Evolutionary conservation across 2,113 vertebrate genomes (phyloP).

Genomic region (Oenanthe oenanthe): DNA sequence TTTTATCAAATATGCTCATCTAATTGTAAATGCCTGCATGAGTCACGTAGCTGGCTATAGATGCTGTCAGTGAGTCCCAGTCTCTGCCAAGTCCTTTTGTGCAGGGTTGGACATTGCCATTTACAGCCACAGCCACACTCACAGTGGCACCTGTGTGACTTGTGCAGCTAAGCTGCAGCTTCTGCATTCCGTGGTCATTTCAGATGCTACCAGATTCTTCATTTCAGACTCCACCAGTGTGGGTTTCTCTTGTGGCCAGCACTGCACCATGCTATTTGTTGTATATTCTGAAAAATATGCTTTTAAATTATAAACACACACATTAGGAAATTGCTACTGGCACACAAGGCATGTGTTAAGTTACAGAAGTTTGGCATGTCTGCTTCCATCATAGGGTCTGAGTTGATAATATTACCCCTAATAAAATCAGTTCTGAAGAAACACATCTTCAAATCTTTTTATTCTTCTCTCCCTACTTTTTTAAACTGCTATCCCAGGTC

Average conservation of each 20-base stretch:
- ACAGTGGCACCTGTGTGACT: not conserved
- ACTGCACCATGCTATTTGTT: not conserved
- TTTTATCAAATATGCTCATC: not conserved
- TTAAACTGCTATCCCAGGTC: not conserved
- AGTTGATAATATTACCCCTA: not conserved
- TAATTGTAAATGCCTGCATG: not conserved
- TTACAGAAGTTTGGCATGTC: fast-evolving
- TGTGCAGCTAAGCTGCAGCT: not conserved
- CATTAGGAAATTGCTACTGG: not conserved
- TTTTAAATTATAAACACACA: not conserved
- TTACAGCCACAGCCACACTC: not conserved
- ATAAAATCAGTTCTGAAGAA: not conserved
- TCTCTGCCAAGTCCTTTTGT: not conserved
- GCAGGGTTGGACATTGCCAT: not conserved
- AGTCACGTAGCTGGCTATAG: not conserved
- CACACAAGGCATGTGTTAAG: not conserved
- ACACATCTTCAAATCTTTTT: not conserved
- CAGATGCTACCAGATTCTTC: too few species aligned
- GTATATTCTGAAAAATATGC: not conserved
- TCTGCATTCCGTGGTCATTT: not conserved
- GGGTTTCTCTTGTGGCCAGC: not conserved
- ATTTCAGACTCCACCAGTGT: not conserved
- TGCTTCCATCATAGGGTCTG: not conserved
- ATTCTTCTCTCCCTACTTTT: not conserved
- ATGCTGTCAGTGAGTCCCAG: not conserved